Base-by-base conservation (phyloP, 2,888 invertebrate species). In the Spialia ferax region DNA sequence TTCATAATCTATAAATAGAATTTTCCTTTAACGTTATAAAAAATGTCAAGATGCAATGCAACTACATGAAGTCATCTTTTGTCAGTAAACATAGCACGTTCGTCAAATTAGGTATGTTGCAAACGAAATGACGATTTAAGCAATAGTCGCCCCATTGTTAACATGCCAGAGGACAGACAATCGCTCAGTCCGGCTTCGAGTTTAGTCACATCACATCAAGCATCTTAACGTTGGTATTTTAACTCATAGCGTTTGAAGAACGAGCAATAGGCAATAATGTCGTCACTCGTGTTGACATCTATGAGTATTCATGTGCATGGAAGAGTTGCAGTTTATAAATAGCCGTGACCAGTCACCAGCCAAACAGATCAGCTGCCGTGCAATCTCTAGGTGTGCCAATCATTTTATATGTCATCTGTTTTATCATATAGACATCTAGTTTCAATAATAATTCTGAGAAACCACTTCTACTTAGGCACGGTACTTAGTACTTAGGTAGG, bases 381-480 rank as follows among this genome's bases (percentile, higher is more conserved):
- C 77, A 76, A 78, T 82, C 80, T 79, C 78, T 74, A 78, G 84
- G 83, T 73, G 82, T 76, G 82, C 76, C 81, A 73, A 73, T 75
- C 74, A 71, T 69, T 75, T 50, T 66, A 68, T 66, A 68, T 57
- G 29, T 23, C 54, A 38, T 50, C 50, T 20, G 61, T 42, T 15
- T 35, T 62, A 52, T 52, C 35, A 62, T 15, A 35, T 15, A 32
- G 22, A 52, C 61, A 50, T 57, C 48, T 23, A 22, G 23, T 13
- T 50, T 10, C 10, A 18, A 45, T 15, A 45, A 45, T 45, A 18
- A 18, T 45, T 45, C 45, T 45, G 15, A 18, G 45, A 45, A 45
- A 7, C 18, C 8, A 45, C 18, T 18, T 45, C 4, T n/a, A 38
- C n/a, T n/a, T n/a, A n/a, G n/a, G n/a, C n/a, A n/a, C 5, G 38